Evolutionary conservation across 1,140 invertebrate genomes (phyloP).

Genomic region (Colletes latitarsis): DNA sequence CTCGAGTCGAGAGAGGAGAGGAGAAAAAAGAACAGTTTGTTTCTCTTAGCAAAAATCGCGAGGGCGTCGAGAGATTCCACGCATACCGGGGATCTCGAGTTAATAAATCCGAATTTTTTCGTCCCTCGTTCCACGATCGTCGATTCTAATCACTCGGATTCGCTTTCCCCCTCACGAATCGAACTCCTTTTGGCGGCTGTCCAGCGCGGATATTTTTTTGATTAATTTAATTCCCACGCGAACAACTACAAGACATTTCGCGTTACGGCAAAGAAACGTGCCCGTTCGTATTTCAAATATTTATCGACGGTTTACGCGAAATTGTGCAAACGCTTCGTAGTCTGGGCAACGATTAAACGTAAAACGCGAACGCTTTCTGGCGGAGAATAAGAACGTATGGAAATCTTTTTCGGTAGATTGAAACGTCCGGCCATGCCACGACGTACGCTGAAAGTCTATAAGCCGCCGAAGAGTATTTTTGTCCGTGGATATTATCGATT

Average conservation of each 20-base stretch:
- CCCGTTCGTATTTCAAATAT: neutral
- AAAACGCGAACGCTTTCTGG: conserved; percentile 1
- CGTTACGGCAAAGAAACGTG: no score
- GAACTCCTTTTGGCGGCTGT: neutral
- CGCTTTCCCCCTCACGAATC: neutral
- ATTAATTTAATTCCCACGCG: neutral
- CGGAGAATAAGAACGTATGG: conserved; percentile 13
- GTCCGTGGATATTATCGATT: conserved; percentile 72
- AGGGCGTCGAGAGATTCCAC: conserved; percentile 43
- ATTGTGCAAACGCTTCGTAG: neutral
- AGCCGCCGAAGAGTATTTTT: conserved; percentile 68
- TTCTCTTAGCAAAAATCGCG: conserved; percentile 43
- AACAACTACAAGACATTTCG: neutral
- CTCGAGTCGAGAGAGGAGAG: neutral
- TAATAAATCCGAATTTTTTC: conserved; percentile 46
- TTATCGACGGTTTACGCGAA: neutral
- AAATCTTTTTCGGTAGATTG: conserved; percentile 37
- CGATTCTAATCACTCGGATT: neutral
- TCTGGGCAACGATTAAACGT: neutral
- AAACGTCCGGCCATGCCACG: conserved; percentile 34
- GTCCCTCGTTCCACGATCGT: neutral
- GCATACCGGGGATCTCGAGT: conserved; percentile 36
- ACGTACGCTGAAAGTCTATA: conserved; percentile 56
- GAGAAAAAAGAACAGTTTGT: conserved; percentile 28
- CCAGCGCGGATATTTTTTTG: neutral